Conservation (phyloP, 2,888 invertebrate species). For the Drymonia ruficornis region DNA sequence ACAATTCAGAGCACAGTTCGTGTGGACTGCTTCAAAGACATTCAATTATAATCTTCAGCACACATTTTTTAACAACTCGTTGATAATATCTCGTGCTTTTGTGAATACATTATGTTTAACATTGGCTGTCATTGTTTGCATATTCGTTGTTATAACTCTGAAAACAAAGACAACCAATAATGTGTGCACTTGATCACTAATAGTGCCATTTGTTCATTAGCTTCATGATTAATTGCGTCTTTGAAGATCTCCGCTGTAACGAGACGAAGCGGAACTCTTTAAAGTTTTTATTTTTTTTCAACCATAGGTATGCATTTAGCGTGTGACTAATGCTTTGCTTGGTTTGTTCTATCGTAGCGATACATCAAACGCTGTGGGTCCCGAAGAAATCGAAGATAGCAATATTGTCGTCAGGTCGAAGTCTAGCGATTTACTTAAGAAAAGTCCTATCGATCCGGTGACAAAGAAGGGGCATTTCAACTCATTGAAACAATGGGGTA, state of each 20-base stretch:
- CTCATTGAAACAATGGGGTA: conserved; percentile 93
- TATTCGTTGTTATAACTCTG: conserved; percentile 39
- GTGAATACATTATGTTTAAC: conserved; percentile 78
- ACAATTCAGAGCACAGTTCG: conserved; percentile 72
- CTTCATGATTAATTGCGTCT: conserved; percentile 77
- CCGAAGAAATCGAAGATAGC: conserved; percentile 81
- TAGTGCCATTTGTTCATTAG: conserved; percentile 81
- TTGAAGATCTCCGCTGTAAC: conserved; percentile 71
- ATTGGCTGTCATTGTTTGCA: conserved; percentile 75
- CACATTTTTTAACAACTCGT: conserved; percentile 74
- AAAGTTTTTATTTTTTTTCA: conserved; percentile 59
- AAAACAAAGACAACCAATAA: conserved; percentile 69
- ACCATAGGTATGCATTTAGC: conserved; percentile 77
- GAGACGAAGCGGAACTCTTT: conserved; percentile 73
- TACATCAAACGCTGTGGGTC: conserved; percentile 80
- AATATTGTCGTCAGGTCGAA: conserved; percentile 87
- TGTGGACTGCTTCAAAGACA: conserved; percentile 71
- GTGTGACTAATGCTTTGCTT: conserved; percentile 86
- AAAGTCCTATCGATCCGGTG: conserved; percentile 85
- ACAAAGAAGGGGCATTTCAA: conserved; percentile 89
- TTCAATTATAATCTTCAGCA: conserved; percentile 70
- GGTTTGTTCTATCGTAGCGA: conserved; percentile 84
- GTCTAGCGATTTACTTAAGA: conserved; percentile 91
- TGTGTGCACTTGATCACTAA: conserved; percentile 81
- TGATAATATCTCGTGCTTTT: conserved; percentile 78